Conservation (phyloP, 64 coral and sea anemone species). For the Anthopleura sola region DNA sequence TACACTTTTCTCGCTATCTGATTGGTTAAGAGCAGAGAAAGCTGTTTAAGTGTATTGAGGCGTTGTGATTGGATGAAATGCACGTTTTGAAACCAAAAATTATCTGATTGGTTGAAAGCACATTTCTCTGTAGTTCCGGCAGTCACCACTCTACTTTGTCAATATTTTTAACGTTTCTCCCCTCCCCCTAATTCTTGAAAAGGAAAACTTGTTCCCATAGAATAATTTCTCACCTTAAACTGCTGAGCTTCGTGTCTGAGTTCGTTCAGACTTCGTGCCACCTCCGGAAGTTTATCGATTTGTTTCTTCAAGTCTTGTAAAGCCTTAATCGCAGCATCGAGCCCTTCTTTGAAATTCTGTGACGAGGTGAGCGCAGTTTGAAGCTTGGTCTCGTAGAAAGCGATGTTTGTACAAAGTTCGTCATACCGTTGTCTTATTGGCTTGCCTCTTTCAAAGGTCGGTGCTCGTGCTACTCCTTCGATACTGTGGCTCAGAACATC, state of each 20-base stretch:
- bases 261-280: slow-evolving; percentile 68
- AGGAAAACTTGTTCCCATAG: no score
- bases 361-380: slow-evolving; percentile 74
- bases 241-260: slow-evolving; percentile 75
- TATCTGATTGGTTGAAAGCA: neutral
- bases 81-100: no score
- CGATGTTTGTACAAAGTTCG: slow-evolving; percentile 70
- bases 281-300: slow-evolving; percentile 68
- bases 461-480: slow-evolving; percentile 58
- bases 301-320: slow-evolving; percentile 85
- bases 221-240: slow-evolving; percentile 61
- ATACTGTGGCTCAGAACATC: slow-evolving; percentile 83
- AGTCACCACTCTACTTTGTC: neutral
- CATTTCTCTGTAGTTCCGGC: neutral
- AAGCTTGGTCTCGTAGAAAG: slow-evolving; percentile 74
- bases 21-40: neutral
- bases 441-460: slow-evolving; percentile 77
- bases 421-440: slow-evolving; percentile 80
- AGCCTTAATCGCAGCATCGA: slow-evolving; percentile 67
- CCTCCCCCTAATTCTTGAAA: no score
- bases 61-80: no score
- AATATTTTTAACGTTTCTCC: no score
- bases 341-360: slow-evolving; percentile 84
- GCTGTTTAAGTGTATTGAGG: neutral
- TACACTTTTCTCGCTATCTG: neutral